A percentile compares a stretch with the other conserved stretches of the same genome.
phyloP scores from a whole-genome alignment of 2,113 vertebrate species.

The Mohoua ochrocephala region DNA sequence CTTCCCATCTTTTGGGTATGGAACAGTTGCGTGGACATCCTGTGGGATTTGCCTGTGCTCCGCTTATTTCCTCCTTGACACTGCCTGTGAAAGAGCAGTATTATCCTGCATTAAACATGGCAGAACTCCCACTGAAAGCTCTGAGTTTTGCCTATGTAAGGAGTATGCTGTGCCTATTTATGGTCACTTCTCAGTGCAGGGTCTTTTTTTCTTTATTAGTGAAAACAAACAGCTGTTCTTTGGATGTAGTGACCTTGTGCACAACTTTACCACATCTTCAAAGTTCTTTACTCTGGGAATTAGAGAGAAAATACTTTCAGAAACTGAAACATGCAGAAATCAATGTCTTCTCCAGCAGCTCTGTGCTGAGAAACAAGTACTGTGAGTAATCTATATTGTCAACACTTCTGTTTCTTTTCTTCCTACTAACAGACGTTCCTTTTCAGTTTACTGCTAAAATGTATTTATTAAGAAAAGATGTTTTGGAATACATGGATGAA shows the following conservation, averaged over 20 bases:
- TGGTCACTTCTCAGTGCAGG: neutral
- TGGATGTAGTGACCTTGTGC: neutral
- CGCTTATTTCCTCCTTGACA: neutral
- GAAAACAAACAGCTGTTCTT: neutral
- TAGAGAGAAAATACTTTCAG: neutral
- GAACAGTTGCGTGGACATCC: neutral
- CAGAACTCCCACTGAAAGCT: neutral
- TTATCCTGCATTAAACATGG: neutral
- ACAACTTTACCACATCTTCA: neutral
- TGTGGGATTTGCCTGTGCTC: conserved; percentile 22
- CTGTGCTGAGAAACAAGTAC: neutral
- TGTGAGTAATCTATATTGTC: neutral
- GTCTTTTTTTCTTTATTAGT: neutral
- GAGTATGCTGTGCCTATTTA: neutral
- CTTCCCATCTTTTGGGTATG: neutral
- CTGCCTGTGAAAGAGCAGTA: neutral
- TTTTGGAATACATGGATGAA: neutral
- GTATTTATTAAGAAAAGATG: neutral
- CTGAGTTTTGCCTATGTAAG: neutral
- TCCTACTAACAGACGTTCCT: neutral
- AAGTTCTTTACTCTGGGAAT: neutral
- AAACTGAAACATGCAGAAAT: neutral
- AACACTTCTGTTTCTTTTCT: neutral
- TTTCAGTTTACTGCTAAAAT: neutral
- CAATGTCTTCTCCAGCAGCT: neutral